Conservation (phyloP, 2,113 vertebrate species). For the Sisor rabdophorus region DNA sequence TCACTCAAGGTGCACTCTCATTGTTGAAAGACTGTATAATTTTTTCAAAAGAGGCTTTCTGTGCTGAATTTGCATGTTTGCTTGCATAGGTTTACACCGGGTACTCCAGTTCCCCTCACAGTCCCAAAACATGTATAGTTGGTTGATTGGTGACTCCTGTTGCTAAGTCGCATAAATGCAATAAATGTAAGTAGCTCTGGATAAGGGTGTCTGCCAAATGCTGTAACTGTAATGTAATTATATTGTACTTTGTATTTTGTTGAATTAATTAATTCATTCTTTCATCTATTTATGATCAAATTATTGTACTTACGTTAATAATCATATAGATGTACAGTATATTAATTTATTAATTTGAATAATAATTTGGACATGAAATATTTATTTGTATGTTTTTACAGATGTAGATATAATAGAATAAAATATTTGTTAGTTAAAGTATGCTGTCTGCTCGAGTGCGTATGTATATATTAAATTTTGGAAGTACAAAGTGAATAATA, state of each 20-base stretch:
- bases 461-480: background rate
- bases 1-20: background rate
- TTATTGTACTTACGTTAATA: background rate
- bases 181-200: too few relatives aligned
- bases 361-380: background rate
- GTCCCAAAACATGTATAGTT: too few relatives aligned
- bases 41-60: background rate
- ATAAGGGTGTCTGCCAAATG: too few relatives aligned
- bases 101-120: too few relatives aligned
- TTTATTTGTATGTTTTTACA: conserved; percentile 1
- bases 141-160: background rate
- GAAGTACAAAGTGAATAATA: background rate
- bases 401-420: background rate
- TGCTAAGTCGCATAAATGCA: too few relatives aligned
- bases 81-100: too few relatives aligned
- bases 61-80: too few relatives aligned
- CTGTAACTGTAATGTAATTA: background rate
- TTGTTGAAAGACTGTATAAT: background rate
- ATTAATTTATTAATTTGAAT: background rate
- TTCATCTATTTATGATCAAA: background rate
- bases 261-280: too few relatives aligned
- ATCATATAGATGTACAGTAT: background rate
- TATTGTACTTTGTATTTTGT: background rate
- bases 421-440: background rate
- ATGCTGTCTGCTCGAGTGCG: background rate